These are phyloP conservation scores for Latrodectus hesperus DNA, from an alignment of 2,888 invertebrate genomes.

Conservation along the genomic window DNA sequence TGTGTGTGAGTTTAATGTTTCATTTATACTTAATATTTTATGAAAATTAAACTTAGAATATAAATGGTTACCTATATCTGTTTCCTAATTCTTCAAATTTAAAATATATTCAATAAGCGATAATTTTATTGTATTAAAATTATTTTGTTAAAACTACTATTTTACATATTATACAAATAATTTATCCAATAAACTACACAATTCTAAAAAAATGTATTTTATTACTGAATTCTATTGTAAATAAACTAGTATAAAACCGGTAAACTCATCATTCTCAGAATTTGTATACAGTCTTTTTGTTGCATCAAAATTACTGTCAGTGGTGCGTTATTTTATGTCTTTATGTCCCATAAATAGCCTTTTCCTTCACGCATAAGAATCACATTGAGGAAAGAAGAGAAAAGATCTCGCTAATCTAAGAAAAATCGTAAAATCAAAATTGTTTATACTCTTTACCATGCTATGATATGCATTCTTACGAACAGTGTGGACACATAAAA, in stretches of 20 bases:
- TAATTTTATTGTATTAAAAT: too few relatives aligned
- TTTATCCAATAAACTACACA: too few relatives aligned
- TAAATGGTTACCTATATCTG: too few relatives aligned
- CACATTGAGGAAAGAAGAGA: slow-evolving; percentile 6
- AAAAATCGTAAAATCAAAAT: slow-evolving; percentile 65
- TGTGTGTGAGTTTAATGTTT: too few relatives aligned
- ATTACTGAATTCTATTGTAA: too few relatives aligned
- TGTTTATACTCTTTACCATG: slow-evolving; percentile 56
- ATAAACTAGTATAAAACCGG: neutral
- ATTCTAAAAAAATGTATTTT: too few relatives aligned
- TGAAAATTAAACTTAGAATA: too few relatives aligned
- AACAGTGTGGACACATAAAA: slow-evolving; percentile 56
- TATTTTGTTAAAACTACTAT: too few relatives aligned
- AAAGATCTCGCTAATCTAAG: slow-evolving; percentile 50
- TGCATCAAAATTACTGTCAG: slow-evolving; percentile 41
- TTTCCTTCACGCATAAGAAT: slow-evolving; percentile 43
- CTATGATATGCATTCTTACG: slow-evolving; percentile 31
- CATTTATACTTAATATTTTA: too few relatives aligned
- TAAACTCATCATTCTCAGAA: neutral
- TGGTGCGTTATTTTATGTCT: slow-evolving; percentile 46
- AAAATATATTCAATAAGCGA: too few relatives aligned
- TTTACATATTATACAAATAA: too few relatives aligned
- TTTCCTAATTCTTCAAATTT: too few relatives aligned
- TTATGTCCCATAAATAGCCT: slow-evolving; percentile 48
- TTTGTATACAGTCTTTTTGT: slow-evolving; percentile 40